phyloP scores from a whole-genome alignment of 2,888 invertebrate species.

The Synanthedon tipuliformis region DNA sequence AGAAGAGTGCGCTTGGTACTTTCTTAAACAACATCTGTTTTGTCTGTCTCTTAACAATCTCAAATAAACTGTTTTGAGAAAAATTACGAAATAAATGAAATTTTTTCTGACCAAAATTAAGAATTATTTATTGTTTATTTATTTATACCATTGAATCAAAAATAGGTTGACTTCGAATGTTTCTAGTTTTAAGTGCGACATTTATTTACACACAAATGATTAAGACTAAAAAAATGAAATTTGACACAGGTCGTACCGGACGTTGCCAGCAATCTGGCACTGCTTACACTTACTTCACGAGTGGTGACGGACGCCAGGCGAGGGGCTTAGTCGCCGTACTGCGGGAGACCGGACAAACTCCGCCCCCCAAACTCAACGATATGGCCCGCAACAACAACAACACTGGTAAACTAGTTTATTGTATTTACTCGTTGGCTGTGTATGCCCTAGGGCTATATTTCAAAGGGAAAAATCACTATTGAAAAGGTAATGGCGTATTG shows the following conservation, averaged over 20 bases:
- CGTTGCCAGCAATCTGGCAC: conserved; percentile 94
- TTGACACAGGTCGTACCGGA: conserved; percentile 79
- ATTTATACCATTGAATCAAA: no score
- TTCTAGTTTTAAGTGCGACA: no score
- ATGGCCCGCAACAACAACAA: conserved; percentile 73
- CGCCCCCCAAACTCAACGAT: conserved; percentile 83
- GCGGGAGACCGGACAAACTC: conserved; percentile 91
- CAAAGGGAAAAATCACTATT: neutral
- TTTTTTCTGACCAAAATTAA: no score
- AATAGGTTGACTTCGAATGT: no score
- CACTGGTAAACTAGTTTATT: conserved; percentile 33
- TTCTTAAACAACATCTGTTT: no score
- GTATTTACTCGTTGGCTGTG: neutral
- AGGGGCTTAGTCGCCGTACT: conserved; percentile 91
- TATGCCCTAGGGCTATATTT: neutral
- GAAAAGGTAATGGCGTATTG: neutral
- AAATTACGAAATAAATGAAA: no score
- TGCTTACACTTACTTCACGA: conserved; percentile 97
- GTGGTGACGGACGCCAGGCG: conserved; percentile 90
- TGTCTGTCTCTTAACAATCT: no score
- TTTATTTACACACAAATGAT: no score
- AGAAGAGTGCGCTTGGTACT: no score
- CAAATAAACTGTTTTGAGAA: no score
- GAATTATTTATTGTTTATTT: no score
- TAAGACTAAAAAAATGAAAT: no score